A percentile compares a stretch with the other conserved stretches of the same genome.
These are phyloP conservation scores for Xiphias gladius DNA, from an alignment of 2,113 vertebrate genomes.

Conservation along the genomic window DNA sequence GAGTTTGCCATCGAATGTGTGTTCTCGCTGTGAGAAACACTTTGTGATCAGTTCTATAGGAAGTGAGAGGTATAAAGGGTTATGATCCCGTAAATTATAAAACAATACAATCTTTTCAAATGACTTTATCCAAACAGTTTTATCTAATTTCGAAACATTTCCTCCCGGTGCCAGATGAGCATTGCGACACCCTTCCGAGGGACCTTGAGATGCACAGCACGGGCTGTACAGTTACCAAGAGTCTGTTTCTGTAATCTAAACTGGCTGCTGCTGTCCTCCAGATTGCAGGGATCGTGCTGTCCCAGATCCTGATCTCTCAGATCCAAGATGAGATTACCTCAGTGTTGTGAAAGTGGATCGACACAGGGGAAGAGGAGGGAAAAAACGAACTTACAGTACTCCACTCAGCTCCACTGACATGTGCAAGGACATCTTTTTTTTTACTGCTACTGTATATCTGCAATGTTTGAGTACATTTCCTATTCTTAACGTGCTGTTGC, in stretches of 20 bases:
- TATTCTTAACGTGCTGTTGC: slow-evolving; percentile 25
- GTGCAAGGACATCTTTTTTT: slow-evolving; percentile 53
- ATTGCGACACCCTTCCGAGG: not conserved
- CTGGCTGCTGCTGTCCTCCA: slow-evolving; percentile 71
- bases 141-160: slow-evolving; percentile 6
- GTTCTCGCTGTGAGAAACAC: not conserved
- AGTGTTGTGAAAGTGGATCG: slow-evolving; percentile 64
- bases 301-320: slow-evolving; percentile 86
- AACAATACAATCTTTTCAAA: not conserved
- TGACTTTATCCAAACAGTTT: not conserved
- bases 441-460: slow-evolving; percentile 16
- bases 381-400: slow-evolving; percentile 22
- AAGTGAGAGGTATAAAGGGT: not conserved
- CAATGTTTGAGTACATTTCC: slow-evolving; percentile 5
- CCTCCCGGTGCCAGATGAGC: slow-evolving; percentile 9
- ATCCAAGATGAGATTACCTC: slow-evolving; percentile 85
- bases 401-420: slow-evolving; percentile 6
- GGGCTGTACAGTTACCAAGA: slow-evolving; percentile 22
- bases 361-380: slow-evolving; percentile 21
- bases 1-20: not conserved
- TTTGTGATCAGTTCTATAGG: not conserved
- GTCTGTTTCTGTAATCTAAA: slow-evolving; percentile 54
- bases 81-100: not conserved
- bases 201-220: slow-evolving; percentile 49
- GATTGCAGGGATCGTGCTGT: slow-evolving; percentile 86